Evolutionary conservation across 2,888 invertebrate species (phyloP).

Genomic region (Microchrysa polita): DNA sequence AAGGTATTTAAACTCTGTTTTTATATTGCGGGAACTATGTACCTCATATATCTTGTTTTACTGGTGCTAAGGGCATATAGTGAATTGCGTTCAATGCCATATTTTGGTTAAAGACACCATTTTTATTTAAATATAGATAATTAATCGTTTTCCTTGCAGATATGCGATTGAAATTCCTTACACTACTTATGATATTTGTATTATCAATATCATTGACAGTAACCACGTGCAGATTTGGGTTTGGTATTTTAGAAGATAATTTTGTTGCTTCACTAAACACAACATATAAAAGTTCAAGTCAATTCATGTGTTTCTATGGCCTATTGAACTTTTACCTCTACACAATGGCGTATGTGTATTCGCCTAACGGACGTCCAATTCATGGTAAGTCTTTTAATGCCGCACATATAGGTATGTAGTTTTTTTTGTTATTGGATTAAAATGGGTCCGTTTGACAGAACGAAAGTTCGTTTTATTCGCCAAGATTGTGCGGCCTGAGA

Average conservation of each 20-base stretch:
- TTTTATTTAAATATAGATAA: no score
- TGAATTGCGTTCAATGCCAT: slow-evolving; percentile 95
- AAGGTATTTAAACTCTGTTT: slow-evolving; percentile 83
- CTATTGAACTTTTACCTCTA: slow-evolving; percentile 93
- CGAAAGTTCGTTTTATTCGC: slow-evolving; percentile 45
- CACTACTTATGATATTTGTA: slow-evolving; percentile 84
- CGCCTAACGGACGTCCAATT: slow-evolving; percentile 81
- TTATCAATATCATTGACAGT: slow-evolving; percentile 78
- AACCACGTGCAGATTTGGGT: slow-evolving; percentile 85
- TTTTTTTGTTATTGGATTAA: slow-evolving; percentile 1
- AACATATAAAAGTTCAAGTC: slow-evolving; percentile 89
- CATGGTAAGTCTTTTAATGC: slow-evolving; percentile 73
- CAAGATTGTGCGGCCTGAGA: no score
- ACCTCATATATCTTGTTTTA: slow-evolving; percentile 84
- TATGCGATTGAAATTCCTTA: slow-evolving; percentile 89
- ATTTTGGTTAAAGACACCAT: slow-evolving; percentile 94
- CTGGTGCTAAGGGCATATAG: slow-evolving; percentile 90
- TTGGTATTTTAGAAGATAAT: slow-evolving; percentile 90
- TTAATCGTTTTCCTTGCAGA: slow-evolving; percentile 69
- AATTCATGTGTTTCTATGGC: slow-evolving; percentile 96
- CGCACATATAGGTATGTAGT: background rate
- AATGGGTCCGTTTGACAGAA: no score
- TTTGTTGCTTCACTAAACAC: slow-evolving; percentile 90
- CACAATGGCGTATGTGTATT: slow-evolving; percentile 93
- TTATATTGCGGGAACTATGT: slow-evolving; percentile 84